A percentile compares a stretch with the other conserved stretches of the same genome.
phyloP scores from a whole-genome alignment of 2,888 invertebrate species.

The Therioaphis trifolii region DNA sequence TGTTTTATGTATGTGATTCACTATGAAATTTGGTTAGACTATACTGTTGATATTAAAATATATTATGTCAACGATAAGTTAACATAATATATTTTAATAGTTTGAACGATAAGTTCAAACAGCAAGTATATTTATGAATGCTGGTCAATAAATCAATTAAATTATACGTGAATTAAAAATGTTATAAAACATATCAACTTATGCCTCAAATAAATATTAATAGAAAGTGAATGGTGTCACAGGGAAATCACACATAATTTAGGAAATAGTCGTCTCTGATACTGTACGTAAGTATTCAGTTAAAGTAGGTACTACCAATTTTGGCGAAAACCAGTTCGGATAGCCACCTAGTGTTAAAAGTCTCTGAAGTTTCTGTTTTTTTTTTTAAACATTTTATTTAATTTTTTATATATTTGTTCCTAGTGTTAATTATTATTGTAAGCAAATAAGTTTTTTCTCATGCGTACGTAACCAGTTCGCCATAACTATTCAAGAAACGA shows the following conservation, averaged over 20 bases:
- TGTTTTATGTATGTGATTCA: no score
- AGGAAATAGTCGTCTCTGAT: neutral
- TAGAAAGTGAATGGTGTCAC: slow-evolving; percentile 37
- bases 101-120: no score
- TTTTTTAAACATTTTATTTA: no score
- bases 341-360: neutral
- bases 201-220: neutral
- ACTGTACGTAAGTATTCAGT: neutral
- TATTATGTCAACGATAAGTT: no score
- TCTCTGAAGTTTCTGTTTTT: slow-evolving; percentile 12
- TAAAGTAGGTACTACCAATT: neutral
- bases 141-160: no score
- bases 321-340: slow-evolving; percentile 34
- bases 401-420: neutral
- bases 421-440: neutral
- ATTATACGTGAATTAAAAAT: no score
- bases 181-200: no score
- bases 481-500: neutral
- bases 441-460: neutral
- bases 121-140: no score
- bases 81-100: no score
- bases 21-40: no score
- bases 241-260: slow-evolving; percentile 18
- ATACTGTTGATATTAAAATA: no score
- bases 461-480: neutral